These are phyloP conservation scores for Luperina nickerlii DNA, from an alignment of 2,888 invertebrate genomes.

Conservation along the genomic window DNA sequence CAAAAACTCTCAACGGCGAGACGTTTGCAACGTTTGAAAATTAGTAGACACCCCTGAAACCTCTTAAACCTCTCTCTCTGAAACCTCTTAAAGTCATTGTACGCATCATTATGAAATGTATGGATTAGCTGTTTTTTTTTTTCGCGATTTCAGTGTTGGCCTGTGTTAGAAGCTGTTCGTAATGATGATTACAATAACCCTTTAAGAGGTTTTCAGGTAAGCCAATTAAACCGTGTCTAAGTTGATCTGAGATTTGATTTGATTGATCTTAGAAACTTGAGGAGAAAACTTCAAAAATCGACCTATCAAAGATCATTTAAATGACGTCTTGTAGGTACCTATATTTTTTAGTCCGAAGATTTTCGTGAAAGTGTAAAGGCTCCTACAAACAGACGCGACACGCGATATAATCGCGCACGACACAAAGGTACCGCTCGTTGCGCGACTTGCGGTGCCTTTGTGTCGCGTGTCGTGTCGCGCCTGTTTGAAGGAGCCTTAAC, in stretches of 20 bases:
- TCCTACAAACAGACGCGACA: too few species aligned
- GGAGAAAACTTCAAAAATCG: neutral
- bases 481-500: too few species aligned
- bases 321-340: too few species aligned
- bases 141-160: neutral
- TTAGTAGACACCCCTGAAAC: neutral
- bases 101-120: neutral
- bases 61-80: too few species aligned
- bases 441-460: too few species aligned
- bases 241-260: neutral
- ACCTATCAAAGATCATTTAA: neutral
- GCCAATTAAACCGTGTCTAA: neutral
- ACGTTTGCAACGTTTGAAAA: neutral
- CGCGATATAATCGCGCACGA: too few species aligned
- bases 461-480: too few species aligned
- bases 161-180: too few species aligned
- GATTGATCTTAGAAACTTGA: neutral
- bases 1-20: too few species aligned
- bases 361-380: neutral
- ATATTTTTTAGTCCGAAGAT: neutral
- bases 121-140: neutral
- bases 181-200: too few species aligned
- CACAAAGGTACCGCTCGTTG: too few species aligned
- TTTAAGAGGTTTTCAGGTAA: neutral
- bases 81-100: neutral